Conservation (phyloP, 1,140 invertebrate species). For the Caenorhabditis tropicalis region DNA sequence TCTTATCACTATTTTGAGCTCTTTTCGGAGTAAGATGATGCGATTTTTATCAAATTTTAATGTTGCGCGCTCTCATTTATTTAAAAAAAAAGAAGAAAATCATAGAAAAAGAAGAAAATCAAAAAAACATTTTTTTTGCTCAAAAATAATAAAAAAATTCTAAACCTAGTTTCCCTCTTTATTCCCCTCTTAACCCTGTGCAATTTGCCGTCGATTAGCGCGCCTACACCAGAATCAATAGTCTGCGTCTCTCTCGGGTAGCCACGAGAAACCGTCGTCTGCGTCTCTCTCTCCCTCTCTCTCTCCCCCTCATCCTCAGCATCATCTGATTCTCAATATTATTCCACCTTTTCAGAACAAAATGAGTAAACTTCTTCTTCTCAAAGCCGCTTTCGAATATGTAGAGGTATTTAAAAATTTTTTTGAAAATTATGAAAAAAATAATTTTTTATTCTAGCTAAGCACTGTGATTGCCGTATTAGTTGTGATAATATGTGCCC, state of each 20-base stretch:
- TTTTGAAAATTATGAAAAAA: neutral
- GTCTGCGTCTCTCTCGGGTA: neutral
- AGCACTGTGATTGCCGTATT: neutral
- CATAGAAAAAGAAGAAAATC: no score
- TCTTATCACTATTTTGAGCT: no score
- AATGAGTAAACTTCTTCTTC: neutral
- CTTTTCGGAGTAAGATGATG: no score
- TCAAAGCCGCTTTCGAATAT: neutral
- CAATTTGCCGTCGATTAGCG: conserved; percentile 21
- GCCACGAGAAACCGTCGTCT: neutral
- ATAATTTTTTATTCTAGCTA: neutral
- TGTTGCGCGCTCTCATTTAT: no score
- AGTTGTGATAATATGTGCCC: neutral
- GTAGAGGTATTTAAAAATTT: neutral
- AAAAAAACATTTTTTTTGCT: no score
- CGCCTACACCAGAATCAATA: neutral
- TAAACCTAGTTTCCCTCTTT: neutral
- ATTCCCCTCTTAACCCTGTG: neutral
- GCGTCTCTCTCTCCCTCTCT: neutral
- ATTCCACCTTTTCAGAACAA: neutral
- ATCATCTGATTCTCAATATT: conserved; percentile 30
- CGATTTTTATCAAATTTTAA: no score
- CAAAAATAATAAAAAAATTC: no score
- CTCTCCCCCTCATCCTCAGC: neutral
- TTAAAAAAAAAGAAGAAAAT: no score